Base-by-base conservation (phyloP, 92 coral and sea anemone species). In the Metridium senile region DNA sequence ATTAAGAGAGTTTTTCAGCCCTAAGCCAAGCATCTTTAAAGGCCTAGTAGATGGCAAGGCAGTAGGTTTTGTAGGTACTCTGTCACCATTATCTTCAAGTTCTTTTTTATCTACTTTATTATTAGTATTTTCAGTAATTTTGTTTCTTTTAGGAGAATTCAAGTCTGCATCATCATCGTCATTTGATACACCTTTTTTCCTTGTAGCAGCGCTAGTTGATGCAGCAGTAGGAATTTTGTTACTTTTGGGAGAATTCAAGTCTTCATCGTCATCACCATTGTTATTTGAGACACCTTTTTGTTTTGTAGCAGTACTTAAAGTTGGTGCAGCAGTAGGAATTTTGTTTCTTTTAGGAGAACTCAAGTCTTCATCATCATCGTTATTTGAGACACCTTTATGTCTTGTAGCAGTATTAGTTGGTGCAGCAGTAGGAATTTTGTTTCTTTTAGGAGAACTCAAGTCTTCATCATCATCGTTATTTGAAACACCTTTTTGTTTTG, bases 1-100 rank as follows among this genome's bases (percentile, higher is more conserved):
- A 10, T 72, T 70, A 19, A 77, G 35, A 4, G 82, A 77, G 26
- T 77, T 61, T 30, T 65, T 68, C 26, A 77, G 31, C 23, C 82
- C 82, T 56, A 77, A 32, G 0, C 82, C 82, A 62, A 21, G 57
- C 7, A 54, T 25, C 20, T 59, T 72, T 11, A 65, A 53, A 19
- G 76, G 66, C 29, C 20, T 13, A 28, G 3, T 72, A n/a, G 76
- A 17, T 17, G 62, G 69, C 17, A 28, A 6, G 28, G 26, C 23
- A 9, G 69, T 31, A 29, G n/a, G 31, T 27, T 54, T 53, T 46
- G 76, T 39, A 29, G 0, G n/a, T n/a, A n/a, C n/a, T n/a, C n/a
- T 31, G 17, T 27, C 27, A 26, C n/a, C 64, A 29, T 32, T 58
- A 11, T 73, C 78, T n/a, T 30, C 32, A 27, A 18, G 64, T 52